Evolutionary conservation across 1,140 invertebrate species (phyloP).

Genomic region (Orius insidiosus): DNA sequence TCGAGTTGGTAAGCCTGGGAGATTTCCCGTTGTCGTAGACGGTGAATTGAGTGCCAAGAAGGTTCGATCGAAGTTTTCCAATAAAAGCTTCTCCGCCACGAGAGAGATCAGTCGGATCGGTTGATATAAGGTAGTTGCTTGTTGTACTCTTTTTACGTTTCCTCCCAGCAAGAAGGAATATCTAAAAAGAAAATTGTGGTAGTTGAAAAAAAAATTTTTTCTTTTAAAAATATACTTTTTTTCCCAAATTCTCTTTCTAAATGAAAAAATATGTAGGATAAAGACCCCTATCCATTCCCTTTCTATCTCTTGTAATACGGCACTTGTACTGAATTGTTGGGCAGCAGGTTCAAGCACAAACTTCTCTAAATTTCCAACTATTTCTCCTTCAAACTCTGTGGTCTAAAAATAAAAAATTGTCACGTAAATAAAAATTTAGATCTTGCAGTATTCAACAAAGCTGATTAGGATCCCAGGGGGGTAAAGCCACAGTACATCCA

Average conservation of each 20-base stretch:
- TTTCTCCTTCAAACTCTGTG: constrained; percentile 57
- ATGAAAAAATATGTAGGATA: constrained; percentile 98
- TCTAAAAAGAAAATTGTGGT: constrained; percentile 27
- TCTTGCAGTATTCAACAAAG: too few species aligned
- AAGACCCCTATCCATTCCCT: constrained; percentile 91
- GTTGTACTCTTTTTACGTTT: constrained; percentile 97
- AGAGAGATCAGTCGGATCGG: constrained; percentile 93
- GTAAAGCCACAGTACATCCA: too few species aligned
- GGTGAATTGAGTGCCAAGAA: constrained; percentile 93
- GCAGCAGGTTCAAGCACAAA: constrained; percentile 84
- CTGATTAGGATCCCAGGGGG: too few species aligned
- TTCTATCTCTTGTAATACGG: constrained; percentile 89
- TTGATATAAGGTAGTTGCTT: constrained; percentile 96
- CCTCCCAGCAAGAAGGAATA: constrained; percentile 87
- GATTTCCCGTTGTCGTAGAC: constrained; percentile 87
- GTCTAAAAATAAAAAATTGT: constrained; percentile 24
- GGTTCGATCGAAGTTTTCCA: constrained; percentile 88
- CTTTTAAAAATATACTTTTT: constrained; percentile 49
- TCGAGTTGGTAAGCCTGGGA: constrained; percentile 57
- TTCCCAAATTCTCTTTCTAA: constrained; percentile 86
- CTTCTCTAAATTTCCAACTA: constrained; percentile 75
- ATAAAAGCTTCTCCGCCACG: constrained; percentile 82
- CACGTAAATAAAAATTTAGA: too few species aligned
- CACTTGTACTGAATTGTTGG: constrained; percentile 90
- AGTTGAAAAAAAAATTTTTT: background rate